A percentile compares a stretch with the other conserved stretches of the same genome.
Evolutionary conservation across 2,797 vertebrate genomes (phyloP).

Genomic region (Coregonus sp.): DNA sequence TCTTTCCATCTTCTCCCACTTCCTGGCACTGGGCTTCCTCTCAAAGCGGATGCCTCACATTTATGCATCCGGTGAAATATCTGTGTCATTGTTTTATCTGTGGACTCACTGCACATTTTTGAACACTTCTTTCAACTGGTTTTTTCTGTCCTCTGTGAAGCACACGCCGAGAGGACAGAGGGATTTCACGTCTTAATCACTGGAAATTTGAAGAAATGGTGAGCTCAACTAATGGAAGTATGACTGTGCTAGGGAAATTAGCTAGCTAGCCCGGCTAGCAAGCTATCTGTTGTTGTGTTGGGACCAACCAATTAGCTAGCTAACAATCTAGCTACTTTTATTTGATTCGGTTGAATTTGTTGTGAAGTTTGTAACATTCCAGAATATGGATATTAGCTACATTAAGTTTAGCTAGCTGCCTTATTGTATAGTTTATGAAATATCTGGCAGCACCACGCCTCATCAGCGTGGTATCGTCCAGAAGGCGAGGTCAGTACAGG

Average conservation of each 20-base stretch:
- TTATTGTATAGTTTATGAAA: too few species aligned
- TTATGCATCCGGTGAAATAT: too few species aligned
- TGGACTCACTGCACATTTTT: not conserved
- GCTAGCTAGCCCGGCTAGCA: not conserved
- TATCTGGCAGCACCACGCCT: too few species aligned
- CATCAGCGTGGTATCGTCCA: too few species aligned
- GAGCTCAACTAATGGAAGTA: not conserved
- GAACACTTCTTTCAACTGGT: not conserved
- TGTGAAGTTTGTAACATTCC: too few species aligned
- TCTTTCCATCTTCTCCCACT: too few species aligned
- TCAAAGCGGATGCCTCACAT: too few species aligned
- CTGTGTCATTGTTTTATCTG: not conserved
- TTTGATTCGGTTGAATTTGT: not conserved
- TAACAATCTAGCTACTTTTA: not conserved
- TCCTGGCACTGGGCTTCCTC: too few species aligned
- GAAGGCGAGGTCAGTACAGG: too few species aligned
- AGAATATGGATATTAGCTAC: too few species aligned
- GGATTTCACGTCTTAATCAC: conserved; percentile 11
- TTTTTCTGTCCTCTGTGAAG: conserved; percentile 77
- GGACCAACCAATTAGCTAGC: not conserved
- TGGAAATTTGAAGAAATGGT: not conserved
- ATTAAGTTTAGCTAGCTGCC: too few species aligned
- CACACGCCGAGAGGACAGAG: conserved; percentile 77
- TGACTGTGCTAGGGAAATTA: not conserved
- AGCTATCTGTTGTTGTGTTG: too few species aligned